A percentile compares a stretch with the other conserved stretches of the same genome.
Evolutionary conservation across 2,113 vertebrate genomes (phyloP).

Genomic region (Odocoileus hemionus): DNA sequence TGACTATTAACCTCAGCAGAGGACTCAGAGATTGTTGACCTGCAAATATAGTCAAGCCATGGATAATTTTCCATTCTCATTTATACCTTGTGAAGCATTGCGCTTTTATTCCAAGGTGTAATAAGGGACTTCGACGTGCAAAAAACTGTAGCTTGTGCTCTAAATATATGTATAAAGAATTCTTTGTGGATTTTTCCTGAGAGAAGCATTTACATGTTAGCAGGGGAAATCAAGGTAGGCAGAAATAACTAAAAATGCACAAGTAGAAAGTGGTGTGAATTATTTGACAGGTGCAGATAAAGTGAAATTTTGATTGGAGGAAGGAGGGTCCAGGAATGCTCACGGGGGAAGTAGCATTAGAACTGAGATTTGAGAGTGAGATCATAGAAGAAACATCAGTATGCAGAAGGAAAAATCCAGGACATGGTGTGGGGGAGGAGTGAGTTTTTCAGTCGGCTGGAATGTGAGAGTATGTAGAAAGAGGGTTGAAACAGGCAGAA

Average conservation of each 20-base stretch:
- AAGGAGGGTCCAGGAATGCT: background rate
- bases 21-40: background rate
- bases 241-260: slow-evolving; percentile 27
- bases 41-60: background rate
- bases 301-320: background rate
- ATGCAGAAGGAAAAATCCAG: background rate
- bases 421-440: background rate
- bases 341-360: background rate
- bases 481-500: background rate
- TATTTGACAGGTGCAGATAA: background rate
- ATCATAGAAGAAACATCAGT: background rate
- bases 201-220: background rate
- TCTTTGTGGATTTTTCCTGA: background rate
- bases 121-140: background rate
- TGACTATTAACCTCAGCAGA: background rate
- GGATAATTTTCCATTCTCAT: background rate
- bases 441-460: background rate
- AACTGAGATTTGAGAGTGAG: slow-evolving; percentile 1
- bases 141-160: background rate
- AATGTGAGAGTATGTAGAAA: background rate
- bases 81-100: background rate
- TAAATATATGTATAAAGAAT: background rate
- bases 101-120: background rate
- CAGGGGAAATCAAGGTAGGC: background rate
- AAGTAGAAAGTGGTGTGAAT: background rate